A percentile compares a stretch with the other conserved stretches of the same genome.
These are phyloP conservation scores for Drosophila ambigua DNA, from an alignment of 1,140 invertebrate genomes.

Conservation along the genomic window DNA sequence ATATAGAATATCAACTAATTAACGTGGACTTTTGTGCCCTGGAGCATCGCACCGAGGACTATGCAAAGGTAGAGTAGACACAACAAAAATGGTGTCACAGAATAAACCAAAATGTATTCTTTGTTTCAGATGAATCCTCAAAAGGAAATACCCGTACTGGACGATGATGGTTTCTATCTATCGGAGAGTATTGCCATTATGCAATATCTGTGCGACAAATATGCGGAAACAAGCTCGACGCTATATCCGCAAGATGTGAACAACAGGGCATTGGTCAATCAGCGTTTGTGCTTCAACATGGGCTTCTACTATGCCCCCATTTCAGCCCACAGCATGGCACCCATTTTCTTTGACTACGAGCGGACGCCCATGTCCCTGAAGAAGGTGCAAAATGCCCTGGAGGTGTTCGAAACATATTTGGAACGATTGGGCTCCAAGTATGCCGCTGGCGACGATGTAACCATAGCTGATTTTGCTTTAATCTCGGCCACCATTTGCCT, in stretches of 20 bases:
- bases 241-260: slow-evolving; percentile 89
- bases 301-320: slow-evolving; percentile 90
- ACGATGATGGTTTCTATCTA: slow-evolving; percentile 89
- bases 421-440: slow-evolving; percentile 86
- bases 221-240: slow-evolving; percentile 85
- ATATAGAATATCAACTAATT: slow-evolving; percentile 87
- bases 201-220: slow-evolving; percentile 90
- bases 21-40: slow-evolving; percentile 88
- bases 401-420: slow-evolving; percentile 89
- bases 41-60: slow-evolving; percentile 89
- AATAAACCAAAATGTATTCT: slow-evolving; percentile 1
- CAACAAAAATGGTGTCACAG: background rate
- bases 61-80: slow-evolving; percentile 85
- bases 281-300: slow-evolving; percentile 90
- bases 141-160: slow-evolving; percentile 90
- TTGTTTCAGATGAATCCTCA: slow-evolving; percentile 89
- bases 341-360: slow-evolving; percentile 90
- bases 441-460: slow-evolving; percentile 88
- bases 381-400: slow-evolving; percentile 87
- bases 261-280: slow-evolving; percentile 89
- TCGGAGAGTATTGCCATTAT: slow-evolving; percentile 91
- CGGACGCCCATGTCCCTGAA: slow-evolving; percentile 87
- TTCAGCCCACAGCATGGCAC: slow-evolving; percentile 84
- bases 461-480: slow-evolving; percentile 90
- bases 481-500: slow-evolving; percentile 89